These are phyloP conservation scores for Lagopus muta DNA, from an alignment of 2,113 vertebrate species.

Conservation along the genomic window DNA sequence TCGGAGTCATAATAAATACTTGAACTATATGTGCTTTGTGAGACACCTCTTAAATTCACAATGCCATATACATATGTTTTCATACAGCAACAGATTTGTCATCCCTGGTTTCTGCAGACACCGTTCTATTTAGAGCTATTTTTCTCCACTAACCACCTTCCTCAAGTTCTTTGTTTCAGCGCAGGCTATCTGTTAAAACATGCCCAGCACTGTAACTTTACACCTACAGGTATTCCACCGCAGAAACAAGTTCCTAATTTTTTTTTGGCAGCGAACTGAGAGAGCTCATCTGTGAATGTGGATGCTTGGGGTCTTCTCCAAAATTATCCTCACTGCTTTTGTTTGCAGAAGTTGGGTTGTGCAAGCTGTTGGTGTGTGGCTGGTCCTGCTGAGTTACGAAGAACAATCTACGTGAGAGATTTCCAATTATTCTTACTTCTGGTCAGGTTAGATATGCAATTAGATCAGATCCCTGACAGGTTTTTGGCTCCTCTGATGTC, in stretches of 20 bases:
- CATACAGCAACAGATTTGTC: constrained; percentile 13
- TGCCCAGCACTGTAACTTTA: constrained; percentile 22
- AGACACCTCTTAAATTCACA: not conserved
- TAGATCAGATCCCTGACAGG: constrained; percentile 36
- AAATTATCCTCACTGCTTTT: constrained; percentile 47
- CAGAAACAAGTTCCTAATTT: not conserved
- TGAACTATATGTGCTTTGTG: not conserved
- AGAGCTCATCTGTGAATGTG: constrained; percentile 3
- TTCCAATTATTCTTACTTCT: constrained; percentile 60
- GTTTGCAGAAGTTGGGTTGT: constrained; percentile 30
- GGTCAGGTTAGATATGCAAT: constrained; percentile 53
- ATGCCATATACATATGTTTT: not conserved
- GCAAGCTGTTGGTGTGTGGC: constrained; percentile 33
- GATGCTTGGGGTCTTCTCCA: not conserved
- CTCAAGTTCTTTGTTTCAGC: constrained; percentile 29
- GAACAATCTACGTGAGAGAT: constrained; percentile 43
- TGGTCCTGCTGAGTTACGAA: constrained; percentile 13
- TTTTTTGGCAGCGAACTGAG: not conserved
- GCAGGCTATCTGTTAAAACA: constrained; percentile 22
- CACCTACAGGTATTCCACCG: constrained; percentile 1
- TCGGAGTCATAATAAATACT: not conserved
- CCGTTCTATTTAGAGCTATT: constrained; percentile 8
- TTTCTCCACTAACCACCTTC: not conserved
- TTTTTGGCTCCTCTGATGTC: constrained; percentile 44
- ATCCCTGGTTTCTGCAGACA: not conserved